phyloP scores from a whole-genome alignment of 2,113 vertebrate genomes.

The Lasiurus cinereus region DNA sequence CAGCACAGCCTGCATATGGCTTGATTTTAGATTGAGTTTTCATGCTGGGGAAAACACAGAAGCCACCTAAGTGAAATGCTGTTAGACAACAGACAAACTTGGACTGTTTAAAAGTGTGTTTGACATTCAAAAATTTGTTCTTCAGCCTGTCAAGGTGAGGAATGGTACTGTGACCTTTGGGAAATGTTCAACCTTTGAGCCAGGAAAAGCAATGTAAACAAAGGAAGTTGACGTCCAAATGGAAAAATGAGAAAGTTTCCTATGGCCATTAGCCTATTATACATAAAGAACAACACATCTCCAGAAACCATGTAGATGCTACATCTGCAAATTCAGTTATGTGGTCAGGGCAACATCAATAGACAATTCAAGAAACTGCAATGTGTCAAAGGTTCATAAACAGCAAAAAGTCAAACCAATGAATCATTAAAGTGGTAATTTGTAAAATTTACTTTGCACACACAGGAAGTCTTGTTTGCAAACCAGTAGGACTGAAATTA shows the following conservation, averaged over 20 bases:
- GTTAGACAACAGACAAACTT: slow-evolving; percentile 58
- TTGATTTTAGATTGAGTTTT: slow-evolving; percentile 58
- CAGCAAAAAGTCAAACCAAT: background rate
- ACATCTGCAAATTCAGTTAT: background rate
- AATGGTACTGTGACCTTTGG: slow-evolving; percentile 64
- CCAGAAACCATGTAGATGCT: background rate
- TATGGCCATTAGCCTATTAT: background rate
- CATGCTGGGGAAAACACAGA: background rate
- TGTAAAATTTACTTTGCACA: background rate
- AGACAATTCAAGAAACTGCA: background rate
- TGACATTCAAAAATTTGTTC: slow-evolving; percentile 71
- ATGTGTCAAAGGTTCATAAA: background rate
- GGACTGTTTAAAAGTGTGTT: background rate
- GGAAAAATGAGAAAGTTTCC: background rate
- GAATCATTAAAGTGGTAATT: background rate
- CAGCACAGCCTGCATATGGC: background rate
- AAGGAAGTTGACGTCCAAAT: slow-evolving; percentile 18
- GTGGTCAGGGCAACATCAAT: background rate
- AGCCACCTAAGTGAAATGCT: slow-evolving; percentile 13
- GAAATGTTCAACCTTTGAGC: background rate
- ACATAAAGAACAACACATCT: background rate
- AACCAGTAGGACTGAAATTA: background rate
- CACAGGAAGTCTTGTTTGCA: background rate
- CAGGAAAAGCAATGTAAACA: slow-evolving; percentile 10
- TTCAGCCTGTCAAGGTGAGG: slow-evolving; percentile 45